phyloP scores from a whole-genome alignment of 2,797 vertebrate genomes.

The Alauda arvensis region DNA sequence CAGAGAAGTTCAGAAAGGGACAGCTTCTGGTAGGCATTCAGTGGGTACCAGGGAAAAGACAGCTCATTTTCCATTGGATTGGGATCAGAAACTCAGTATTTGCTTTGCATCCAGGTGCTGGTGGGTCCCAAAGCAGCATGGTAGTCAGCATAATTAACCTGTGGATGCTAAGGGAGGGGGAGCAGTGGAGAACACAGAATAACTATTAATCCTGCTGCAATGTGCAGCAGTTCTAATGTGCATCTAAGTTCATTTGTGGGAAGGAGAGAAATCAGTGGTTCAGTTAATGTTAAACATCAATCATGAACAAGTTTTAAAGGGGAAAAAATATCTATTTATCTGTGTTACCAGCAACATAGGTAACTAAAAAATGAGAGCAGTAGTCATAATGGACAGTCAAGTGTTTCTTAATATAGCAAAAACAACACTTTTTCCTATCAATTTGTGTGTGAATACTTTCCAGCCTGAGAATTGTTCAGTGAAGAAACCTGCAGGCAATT shows the following conservation, averaged over 20 bases:
- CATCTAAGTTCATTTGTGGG: not conserved
- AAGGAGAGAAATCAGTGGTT: not conserved
- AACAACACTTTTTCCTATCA: not conserved
- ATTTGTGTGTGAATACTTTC: not conserved
- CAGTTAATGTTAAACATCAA: not conserved
- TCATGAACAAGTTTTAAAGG: not conserved
- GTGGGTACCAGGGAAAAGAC: not conserved
- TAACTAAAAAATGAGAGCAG: not conserved
- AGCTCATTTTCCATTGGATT: not conserved
- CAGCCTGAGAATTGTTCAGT: not conserved
- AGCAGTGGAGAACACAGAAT: not conserved
- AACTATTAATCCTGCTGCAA: not conserved
- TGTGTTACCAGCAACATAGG: not conserved
- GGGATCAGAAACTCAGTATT: not conserved
- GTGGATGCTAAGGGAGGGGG: not conserved
- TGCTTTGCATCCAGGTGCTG: not conserved
- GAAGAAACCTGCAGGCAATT: not conserved
- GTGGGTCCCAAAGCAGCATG: not conserved
- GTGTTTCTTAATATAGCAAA: not conserved
- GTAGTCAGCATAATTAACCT: conserved; percentile 10
- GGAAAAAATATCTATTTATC: not conserved
- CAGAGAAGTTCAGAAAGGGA: not conserved
- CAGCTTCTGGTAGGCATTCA: not conserved
- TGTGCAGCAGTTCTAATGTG: not conserved
- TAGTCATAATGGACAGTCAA: not conserved